Conservation (phyloP, 1,140 invertebrate genomes). For the Zeugodacus cucurbitae region DNA sequence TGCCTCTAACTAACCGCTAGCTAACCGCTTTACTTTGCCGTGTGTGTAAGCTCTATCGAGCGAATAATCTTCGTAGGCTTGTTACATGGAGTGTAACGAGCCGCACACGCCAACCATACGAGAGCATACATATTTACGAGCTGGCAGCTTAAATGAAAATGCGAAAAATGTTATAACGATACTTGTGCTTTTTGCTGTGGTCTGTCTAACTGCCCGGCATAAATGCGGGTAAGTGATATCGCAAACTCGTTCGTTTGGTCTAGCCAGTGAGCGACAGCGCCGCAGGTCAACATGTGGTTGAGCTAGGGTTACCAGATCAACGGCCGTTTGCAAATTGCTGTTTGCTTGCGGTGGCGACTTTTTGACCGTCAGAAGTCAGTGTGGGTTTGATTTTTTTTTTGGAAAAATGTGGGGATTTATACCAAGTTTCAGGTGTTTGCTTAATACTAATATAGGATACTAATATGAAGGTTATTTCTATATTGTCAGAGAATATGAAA, state of each 20-base stretch:
- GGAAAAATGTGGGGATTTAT: too few species aligned
- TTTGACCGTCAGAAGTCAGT: background rate
- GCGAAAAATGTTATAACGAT: background rate
- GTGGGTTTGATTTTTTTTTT: too few species aligned
- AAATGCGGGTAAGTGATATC: background rate
- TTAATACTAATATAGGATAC: too few species aligned
- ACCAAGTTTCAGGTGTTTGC: too few species aligned
- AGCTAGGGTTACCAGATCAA: background rate
- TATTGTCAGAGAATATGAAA: too few species aligned
- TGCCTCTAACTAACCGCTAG: too few species aligned
- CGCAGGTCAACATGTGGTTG: background rate
- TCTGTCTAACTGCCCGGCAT: background rate
- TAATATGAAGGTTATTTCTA: too few species aligned
- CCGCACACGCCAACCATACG: background rate
- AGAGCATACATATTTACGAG: background rate
- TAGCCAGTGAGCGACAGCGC: background rate
- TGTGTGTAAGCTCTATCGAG: background rate
- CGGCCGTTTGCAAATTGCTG: too few species aligned
- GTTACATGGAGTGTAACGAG: background rate
- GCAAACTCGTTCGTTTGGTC: background rate
- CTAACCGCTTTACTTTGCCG: background rate
- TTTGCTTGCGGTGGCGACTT: background rate
- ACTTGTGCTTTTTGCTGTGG: background rate
- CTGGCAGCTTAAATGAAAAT: background rate
- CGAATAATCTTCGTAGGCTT: background rate